phyloP scores from a whole-genome alignment of 2,113 vertebrate species.

The Chloroceryle aenea region DNA sequence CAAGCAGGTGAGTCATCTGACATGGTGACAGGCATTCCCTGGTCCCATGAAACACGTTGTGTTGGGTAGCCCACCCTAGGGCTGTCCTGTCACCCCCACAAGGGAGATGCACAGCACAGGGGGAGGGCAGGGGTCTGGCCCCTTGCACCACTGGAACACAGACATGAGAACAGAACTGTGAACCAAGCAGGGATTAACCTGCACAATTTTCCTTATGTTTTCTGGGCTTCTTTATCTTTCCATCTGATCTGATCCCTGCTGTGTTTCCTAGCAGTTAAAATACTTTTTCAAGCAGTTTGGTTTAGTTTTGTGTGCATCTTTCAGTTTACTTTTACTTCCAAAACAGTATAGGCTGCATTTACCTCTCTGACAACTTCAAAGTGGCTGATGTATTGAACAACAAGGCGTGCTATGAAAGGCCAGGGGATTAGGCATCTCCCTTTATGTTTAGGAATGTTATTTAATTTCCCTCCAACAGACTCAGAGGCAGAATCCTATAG shows the following conservation, averaged over 20 bases:
- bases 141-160: fast-evolving
- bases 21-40: neutral
- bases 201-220: neutral
- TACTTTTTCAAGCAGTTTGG: neutral
- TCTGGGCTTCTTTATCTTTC: fast-evolving
- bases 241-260: neutral
- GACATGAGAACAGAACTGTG: neutral
- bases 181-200: neutral
- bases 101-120: neutral
- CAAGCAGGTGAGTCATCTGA: neutral
- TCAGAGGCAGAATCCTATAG: neutral
- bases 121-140: neutral
- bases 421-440: neutral
- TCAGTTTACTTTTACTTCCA: neutral
- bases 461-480: conserved; percentile 33
- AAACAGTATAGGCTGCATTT: neutral
- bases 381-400: neutral
- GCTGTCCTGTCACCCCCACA: neutral
- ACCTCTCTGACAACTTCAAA: neutral
- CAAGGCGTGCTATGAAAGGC: neutral
- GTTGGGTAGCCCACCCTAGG: neutral
- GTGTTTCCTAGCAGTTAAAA: neutral
- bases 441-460: conserved; percentile 32
- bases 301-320: neutral
- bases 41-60: fast-evolving